phyloP scores from a whole-genome alignment of 2,888 invertebrate species.

The Leucozona laternaria region DNA sequence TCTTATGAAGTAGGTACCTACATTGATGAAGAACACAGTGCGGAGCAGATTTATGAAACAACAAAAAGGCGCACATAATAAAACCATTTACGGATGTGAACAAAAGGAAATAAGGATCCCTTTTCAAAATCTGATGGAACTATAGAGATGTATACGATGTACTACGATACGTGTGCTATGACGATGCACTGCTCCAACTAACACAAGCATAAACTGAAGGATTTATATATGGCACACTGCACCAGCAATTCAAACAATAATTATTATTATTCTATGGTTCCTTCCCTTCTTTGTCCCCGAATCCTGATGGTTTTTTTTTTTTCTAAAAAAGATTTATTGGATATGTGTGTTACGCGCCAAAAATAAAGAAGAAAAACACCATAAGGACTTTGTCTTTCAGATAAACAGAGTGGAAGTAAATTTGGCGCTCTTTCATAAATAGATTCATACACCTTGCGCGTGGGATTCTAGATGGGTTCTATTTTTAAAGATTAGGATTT shows the following conservation, averaged over 20 bases:
- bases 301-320: slow-evolving; percentile 17
- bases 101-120: slow-evolving; percentile 69
- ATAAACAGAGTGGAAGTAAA: slow-evolving; percentile 29
- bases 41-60: slow-evolving; percentile 14
- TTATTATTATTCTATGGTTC: slow-evolving; percentile 1
- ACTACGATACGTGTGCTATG: slow-evolving; percentile 40
- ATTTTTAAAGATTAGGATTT: slow-evolving; percentile 17
- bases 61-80: slow-evolving; percentile 54
- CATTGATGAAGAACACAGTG: slow-evolving; percentile 25
- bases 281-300: slow-evolving; percentile 33
- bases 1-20: slow-evolving; percentile 23
- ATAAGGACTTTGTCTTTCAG: slow-evolving; percentile 28
- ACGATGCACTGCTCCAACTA: slow-evolving; percentile 25
- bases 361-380: slow-evolving; percentile 46
- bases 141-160: neutral
- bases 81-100: slow-evolving; percentile 63
- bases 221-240: slow-evolving; percentile 48
- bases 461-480: slow-evolving; percentile 16
- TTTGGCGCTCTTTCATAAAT: slow-evolving; percentile 58
- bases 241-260: slow-evolving; percentile 30
- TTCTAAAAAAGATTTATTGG: slow-evolving; percentile 56
- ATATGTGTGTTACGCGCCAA: slow-evolving; percentile 66
- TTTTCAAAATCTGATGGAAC: slow-evolving; percentile 28
- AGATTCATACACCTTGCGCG: slow-evolving; percentile 56
- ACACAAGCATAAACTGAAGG: slow-evolving; percentile 28